Base-by-base conservation (phyloP, 2,888 invertebrate genomes). In the Troides oblongomaculatus region DNA sequence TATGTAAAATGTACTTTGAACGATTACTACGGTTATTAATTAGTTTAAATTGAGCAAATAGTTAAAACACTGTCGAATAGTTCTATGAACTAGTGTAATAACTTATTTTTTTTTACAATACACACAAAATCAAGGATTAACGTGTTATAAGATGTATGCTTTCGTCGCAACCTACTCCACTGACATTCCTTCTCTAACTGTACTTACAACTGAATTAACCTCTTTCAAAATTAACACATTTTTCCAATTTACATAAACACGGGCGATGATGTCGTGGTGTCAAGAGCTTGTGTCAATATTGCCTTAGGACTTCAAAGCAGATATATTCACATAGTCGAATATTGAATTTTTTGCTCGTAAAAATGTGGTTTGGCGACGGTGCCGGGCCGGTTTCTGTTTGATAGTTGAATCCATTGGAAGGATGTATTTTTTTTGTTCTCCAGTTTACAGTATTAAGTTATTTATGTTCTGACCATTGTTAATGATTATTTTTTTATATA, bases 311-410 rank as follows among this genome's bases (percentile, higher is more conserved):
- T 68, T 68, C 67, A 62, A 43, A 71, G 68, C 58, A 69, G 23
- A 70, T 60, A 73, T 64, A 66, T 74, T 73, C 70, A 71, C 71
- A 72, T 71, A 74, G 66, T 62, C 66, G 72, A 73, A 72, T 64
- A 72, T 72, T 74, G 70, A 75, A 72, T 79, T 84, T 84, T 84
- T 85, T 85, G 81, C 77, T 73, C 62, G 71, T 79, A 83, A 83
- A 84, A 85, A 86, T 83, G 82, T 72, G 79, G 81, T 81, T 80
- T 73, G 76, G 72, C 72, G 71, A 70, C 77, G 64, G 69, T 61
- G 71, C 56, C 61, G 62, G 72, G 78, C 82, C 78, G 82, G 83
- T 80, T 81, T 73, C 60, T 39, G 50, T 61, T 50, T 61, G 71
- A 73, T 71, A 71, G 71, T 67, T 70, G 61, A 36, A 70, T 71